These are phyloP conservation scores for Diabrotica virgifera DNA, from an alignment of 1,140 invertebrate genomes.

Conservation along the genomic window DNA sequence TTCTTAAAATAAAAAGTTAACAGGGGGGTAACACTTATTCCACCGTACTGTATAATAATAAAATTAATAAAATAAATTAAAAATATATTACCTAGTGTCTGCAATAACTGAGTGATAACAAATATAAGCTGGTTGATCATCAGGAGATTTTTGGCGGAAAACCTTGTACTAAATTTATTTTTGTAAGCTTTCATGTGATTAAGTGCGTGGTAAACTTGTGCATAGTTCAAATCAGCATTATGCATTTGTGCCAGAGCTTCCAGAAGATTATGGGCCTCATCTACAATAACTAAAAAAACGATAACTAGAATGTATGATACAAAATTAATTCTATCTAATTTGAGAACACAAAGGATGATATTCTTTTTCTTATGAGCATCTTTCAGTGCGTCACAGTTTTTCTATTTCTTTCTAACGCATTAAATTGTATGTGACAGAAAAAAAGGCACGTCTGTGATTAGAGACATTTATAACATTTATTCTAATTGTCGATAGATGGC, in stretches of 20 bases:
- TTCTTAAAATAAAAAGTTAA: no score
- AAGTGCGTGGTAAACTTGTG: slow-evolving; percentile 65
- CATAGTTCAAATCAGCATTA: slow-evolving; percentile 66
- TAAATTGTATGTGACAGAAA: no score
- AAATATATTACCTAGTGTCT: slow-evolving; percentile 55
- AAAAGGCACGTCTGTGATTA: no score
- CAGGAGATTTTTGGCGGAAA: slow-evolving; percentile 81
- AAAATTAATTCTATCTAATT: neutral
- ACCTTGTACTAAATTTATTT: slow-evolving; percentile 68
- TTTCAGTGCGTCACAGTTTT: no score
- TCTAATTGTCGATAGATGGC: no score
- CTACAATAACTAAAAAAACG: slow-evolving; percentile 71
- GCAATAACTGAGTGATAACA: slow-evolving; percentile 72
- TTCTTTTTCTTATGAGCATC: no score
- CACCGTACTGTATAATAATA: no score
- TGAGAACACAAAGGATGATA: neutral
- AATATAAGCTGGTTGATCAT: slow-evolving; percentile 84
- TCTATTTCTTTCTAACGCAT: no score
- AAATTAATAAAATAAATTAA: neutral
- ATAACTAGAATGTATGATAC: neutral
- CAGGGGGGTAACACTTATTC: no score
- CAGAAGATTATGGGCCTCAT: slow-evolving; percentile 96
- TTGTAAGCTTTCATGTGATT: slow-evolving; percentile 78
- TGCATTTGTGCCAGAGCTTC: slow-evolving; percentile 88
- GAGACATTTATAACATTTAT: no score